Evolutionary conservation across 2,797 vertebrate genomes (phyloP), one percentile per base, ranked within the genome.

Genomic region (Todus mexicanus): DNA sequence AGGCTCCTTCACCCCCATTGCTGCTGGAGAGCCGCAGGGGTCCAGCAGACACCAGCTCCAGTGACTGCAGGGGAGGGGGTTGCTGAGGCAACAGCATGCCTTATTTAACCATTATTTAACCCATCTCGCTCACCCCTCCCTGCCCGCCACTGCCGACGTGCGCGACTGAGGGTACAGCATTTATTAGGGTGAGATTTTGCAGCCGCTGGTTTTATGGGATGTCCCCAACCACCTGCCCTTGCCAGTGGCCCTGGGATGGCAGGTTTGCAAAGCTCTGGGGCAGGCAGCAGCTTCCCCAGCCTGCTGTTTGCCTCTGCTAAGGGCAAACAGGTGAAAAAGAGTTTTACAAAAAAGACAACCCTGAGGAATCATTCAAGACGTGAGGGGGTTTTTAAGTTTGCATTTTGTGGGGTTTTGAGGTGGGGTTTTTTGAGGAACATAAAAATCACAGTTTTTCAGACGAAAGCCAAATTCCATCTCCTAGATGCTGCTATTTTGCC

Each of bases 71-170:
- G 47, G 40, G 43, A 81, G 31, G 76, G 78, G 54, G 86, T 90
- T 94, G 92, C 93, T 95, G 83, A 87, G 88, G 63, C 37, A 85
- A 89, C 94, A 87, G 77, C 69, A 45, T 1, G 64, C 53, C 15
- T 86, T 86, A 37, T 68, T 70, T 48, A 66, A 85, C 84, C 13
- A 23, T 66, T 56, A 61, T 82, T 78, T 82, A 89, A 89, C 84
- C 54, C 88, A 75, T 27, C 42, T 22, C 12, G 0, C 77, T 78
- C 82, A 33, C 61, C 69, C 63, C 76, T 33, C 37, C 29, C 29
- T 7, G 18, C 51, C 51, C 9, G 51, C 86, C 94, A 87, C 91
- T 90, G 94, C 83, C n/a, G 75, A 94, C 65, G 48, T 92, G 83
- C 87, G 0, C 12, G 3, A 15, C 85, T 1, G 15, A 63, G 84